Percentiles rank a stretch among this genome's conserved stretches.
Evolutionary conservation across 1,140 invertebrate species (phyloP).

Genomic region (Ridgeia piscesae): DNA sequence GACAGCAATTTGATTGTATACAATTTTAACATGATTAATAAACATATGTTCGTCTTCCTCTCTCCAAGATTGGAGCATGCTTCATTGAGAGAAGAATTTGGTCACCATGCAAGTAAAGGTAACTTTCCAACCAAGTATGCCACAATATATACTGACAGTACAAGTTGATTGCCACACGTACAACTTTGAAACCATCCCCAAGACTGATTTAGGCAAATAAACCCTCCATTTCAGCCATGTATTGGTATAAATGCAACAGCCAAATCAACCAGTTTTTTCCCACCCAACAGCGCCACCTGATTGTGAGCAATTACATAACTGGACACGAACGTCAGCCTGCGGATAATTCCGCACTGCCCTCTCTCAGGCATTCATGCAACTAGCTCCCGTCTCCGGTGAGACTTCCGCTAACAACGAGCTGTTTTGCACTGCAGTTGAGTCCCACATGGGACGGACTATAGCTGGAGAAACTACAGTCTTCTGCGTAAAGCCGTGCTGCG

Average conservation of each 20-base stretch:
- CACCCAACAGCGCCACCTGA: neutral
- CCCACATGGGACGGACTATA: neutral
- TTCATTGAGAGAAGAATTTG: no score
- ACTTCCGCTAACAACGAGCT: neutral
- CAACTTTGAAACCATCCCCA: neutral
- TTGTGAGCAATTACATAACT: neutral
- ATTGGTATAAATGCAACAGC: neutral
- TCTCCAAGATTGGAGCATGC: no score
- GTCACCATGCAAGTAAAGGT: no score
- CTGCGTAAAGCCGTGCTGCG: neutral
- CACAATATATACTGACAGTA: neutral
- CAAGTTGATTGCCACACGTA: neutral
- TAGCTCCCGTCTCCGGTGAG: neutral
- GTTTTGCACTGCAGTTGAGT: neutral
- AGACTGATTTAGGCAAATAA: neutral
- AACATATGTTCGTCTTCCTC: no score
- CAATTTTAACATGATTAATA: no score
- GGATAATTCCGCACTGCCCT: neutral
- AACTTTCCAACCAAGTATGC: no score
- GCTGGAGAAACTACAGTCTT: neutral
- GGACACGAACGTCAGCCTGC: neutral
- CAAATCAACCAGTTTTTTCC: neutral
- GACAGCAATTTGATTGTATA: no score
- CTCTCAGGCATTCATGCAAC: neutral
- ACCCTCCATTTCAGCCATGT: neutral